Conservation (phyloP, 2,113 vertebrate genomes). For the Anolis carolinensis region DNA sequence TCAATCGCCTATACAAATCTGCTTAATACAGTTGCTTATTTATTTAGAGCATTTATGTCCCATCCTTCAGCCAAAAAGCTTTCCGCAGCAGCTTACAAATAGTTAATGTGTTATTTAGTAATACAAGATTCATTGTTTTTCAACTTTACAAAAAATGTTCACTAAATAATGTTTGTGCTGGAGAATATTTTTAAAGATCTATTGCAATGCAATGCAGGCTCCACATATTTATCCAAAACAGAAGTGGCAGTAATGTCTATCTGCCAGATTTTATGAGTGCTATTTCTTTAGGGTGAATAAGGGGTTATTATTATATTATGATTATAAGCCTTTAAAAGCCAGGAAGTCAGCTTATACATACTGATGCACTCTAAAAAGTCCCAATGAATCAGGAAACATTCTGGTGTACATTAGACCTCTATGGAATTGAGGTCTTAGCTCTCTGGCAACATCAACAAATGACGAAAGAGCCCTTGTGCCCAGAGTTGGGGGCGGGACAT, state of each 20-base stretch:
- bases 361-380: constrained; percentile 22
- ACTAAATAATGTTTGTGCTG: not conserved
- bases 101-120: not conserved
- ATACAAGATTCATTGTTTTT: not conserved
- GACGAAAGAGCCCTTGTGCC: not conserved
- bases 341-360: constrained; percentile 3
- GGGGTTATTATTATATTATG: not conserved
- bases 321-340: constrained; percentile 6
- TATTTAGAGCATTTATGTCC: no score
- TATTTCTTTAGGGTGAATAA: constrained; percentile 31
- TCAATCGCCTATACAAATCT: not conserved
- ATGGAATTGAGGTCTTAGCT: not conserved
- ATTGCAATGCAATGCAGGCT: not conserved
- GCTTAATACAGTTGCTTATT: not conserved
- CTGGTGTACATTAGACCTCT: constrained; percentile 17
- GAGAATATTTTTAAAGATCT: not conserved
- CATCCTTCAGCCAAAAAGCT: no score
- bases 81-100: no score
- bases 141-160: not conserved
- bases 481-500: not conserved
- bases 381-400: constrained; percentile 28
- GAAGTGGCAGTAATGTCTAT: not conserved
- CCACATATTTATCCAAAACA: not conserved
- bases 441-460: not conserved
- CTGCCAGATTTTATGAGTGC: constrained; percentile 28